Percentiles rank a stretch among this genome's conserved stretches.
Evolutionary conservation across 2,888 invertebrate genomes (phyloP).

Genomic region (Caenorhabditis imperialis): DNA sequence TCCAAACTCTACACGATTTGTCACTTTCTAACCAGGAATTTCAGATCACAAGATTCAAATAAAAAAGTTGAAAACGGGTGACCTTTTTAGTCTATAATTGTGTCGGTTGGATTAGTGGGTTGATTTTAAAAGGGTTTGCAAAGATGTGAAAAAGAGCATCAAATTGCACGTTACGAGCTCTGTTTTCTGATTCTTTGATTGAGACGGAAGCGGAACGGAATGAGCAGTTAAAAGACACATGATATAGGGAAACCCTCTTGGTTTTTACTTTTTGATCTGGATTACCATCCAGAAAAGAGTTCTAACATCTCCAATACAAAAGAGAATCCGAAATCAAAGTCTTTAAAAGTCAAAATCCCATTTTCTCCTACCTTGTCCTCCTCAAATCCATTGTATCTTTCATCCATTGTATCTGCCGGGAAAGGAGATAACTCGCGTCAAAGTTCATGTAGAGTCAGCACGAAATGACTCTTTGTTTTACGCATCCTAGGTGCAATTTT

Average conservation of each 20-base stretch:
- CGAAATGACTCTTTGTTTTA: too few species aligned
- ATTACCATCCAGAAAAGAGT: too few species aligned
- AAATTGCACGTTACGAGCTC: conserved; percentile 7
- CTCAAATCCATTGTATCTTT: background rate
- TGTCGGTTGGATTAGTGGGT: background rate
- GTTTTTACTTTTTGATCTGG: too few species aligned
- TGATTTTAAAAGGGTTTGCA: conserved; percentile 9
- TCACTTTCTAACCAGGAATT: too few species aligned
- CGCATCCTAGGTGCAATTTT: too few species aligned
- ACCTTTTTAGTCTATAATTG: conserved; percentile 7
- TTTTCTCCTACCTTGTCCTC: background rate
- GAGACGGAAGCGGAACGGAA: too few species aligned
- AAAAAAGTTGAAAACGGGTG: background rate
- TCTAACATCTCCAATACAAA: too few species aligned
- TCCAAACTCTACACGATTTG: too few species aligned
- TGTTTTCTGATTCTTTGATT: background rate
- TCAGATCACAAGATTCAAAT: background rate
- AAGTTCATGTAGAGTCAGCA: background rate
- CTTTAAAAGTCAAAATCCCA: too few species aligned
- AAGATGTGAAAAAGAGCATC: background rate
- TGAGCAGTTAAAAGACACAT: too few species aligned
- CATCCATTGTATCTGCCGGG: background rate
- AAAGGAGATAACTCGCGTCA: background rate
- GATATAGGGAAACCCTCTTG: too few species aligned
- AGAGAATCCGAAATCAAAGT: background rate